These are phyloP conservation scores for Trichopoda pennipes DNA, from an alignment of 2,888 invertebrate species.

Conservation along the genomic window DNA sequence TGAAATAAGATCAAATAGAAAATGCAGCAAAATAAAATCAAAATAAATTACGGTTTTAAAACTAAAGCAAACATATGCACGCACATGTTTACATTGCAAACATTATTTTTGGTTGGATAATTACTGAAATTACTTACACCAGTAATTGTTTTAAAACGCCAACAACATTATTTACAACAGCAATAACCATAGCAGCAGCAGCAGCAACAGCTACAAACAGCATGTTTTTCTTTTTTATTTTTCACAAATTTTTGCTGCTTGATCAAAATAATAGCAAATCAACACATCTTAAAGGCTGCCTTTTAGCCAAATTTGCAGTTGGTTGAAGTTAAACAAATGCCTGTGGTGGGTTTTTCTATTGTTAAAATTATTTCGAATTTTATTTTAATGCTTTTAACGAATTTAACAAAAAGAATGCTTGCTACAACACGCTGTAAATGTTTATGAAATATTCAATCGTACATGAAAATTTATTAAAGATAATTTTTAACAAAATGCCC, in stretches of 20 bases:
- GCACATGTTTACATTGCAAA: neutral
- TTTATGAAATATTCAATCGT: constrained; percentile 32
- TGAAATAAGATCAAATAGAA: constrained; percentile 47
- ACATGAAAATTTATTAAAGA: constrained; percentile 22
- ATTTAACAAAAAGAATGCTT: neutral
- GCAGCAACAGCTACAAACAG: neutral
- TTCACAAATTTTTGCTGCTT: constrained; percentile 1
- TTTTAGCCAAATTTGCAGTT: constrained; percentile 53
- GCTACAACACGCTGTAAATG: constrained; percentile 33
- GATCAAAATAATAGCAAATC: constrained; percentile 48
- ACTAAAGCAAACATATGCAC: neutral
- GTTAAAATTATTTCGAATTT: constrained; percentile 9
- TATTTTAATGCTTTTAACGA: neutral
- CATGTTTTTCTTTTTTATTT: neutral
- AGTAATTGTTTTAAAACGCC: constrained; percentile 38
- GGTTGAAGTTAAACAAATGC: constrained; percentile 32
- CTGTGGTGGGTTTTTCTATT: constrained; percentile 42
- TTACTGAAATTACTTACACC: constrained; percentile 46
- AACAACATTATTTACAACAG: constrained; percentile 7
- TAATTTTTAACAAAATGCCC: constrained; percentile 53
- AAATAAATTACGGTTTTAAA: neutral
- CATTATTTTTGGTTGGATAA: constrained; percentile 36
- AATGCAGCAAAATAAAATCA: too few species aligned
- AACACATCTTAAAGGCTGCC: constrained; percentile 60
- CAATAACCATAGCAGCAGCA: neutral